A percentile compares a stretch with the other conserved stretches of the same genome.
Conservation (phyloP, 1,140 invertebrate genomes). For the Anagrus nilaparvatae region DNA sequence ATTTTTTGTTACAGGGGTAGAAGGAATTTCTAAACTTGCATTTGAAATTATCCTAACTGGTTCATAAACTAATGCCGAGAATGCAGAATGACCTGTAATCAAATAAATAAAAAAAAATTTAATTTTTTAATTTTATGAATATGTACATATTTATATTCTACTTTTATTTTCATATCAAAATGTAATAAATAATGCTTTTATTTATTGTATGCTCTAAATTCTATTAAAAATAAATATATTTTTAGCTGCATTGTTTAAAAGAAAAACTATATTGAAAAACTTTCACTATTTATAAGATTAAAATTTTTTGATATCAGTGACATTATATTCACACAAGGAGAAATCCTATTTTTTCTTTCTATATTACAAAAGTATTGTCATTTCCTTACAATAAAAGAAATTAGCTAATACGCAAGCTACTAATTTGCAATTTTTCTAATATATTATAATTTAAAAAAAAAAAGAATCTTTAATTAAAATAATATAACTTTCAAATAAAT, state of each 20-base stretch:
- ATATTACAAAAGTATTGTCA: too few relatives aligned
- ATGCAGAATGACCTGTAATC: constrained; percentile 17
- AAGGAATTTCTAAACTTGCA: constrained; percentile 5
- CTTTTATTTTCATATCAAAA: not conserved
- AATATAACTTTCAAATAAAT: too few relatives aligned
- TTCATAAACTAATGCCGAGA: constrained; percentile 15
- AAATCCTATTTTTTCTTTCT: too few relatives aligned
- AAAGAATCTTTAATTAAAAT: too few relatives aligned
- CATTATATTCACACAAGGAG: too few relatives aligned
- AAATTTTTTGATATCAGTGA: too few relatives aligned
- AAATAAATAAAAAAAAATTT: not conserved
- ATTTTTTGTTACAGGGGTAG: constrained; percentile 18
- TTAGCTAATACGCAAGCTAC: too few relatives aligned
- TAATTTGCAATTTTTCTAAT: too few relatives aligned
- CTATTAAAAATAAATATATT: not conserved
- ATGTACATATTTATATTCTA: not conserved
- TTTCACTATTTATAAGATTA: too few relatives aligned
- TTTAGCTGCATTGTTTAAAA: not conserved
- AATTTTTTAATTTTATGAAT: not conserved
- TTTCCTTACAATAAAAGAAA: too few relatives aligned
- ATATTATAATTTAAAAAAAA: too few relatives aligned
- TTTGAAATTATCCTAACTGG: constrained; percentile 18
- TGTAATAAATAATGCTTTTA: not conserved
- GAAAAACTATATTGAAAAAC: too few relatives aligned
- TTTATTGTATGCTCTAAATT: not conserved